Percentiles rank a stretch among this genome's conserved stretches.
Evolutionary conservation across 2,797 vertebrate species (phyloP).

Genomic region (Malacoraja senta): DNA sequence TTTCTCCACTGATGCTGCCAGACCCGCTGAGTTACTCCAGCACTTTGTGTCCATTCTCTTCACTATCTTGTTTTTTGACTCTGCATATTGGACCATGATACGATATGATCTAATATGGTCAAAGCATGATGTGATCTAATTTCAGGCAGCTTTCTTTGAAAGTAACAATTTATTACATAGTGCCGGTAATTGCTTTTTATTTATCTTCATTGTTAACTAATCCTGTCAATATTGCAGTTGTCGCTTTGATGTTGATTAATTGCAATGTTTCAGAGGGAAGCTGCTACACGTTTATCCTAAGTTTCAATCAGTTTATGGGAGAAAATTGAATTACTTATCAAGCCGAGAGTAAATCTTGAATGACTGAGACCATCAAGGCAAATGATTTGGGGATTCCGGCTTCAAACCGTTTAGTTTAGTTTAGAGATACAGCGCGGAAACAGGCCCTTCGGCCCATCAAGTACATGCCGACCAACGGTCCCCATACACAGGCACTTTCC

Average conservation of each 20-base stretch:
- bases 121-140: too few relatives aligned
- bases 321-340: neutral
- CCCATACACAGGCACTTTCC: too few relatives aligned
- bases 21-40: too few relatives aligned
- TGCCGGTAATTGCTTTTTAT: neutral
- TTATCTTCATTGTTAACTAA: neutral
- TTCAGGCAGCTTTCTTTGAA: neutral
- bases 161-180: neutral
- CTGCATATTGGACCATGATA: too few relatives aligned
- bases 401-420: too few relatives aligned
- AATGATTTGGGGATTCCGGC: neutral
- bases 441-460: too few relatives aligned
- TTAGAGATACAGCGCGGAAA: too few relatives aligned
- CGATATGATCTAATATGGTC: too few relatives aligned
- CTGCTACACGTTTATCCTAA: neutral
- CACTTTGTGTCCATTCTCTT: too few relatives aligned
- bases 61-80: too few relatives aligned
- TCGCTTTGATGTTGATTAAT: neutral
- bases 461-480: too few relatives aligned
- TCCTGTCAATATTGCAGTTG: neutral
- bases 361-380: neutral
- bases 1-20: too few relatives aligned
- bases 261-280: neutral
- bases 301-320: neutral
- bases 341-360: neutral